Evolutionary conservation across 2,888 invertebrate species (phyloP).

Genomic region (Trachelus iudaicus): DNA sequence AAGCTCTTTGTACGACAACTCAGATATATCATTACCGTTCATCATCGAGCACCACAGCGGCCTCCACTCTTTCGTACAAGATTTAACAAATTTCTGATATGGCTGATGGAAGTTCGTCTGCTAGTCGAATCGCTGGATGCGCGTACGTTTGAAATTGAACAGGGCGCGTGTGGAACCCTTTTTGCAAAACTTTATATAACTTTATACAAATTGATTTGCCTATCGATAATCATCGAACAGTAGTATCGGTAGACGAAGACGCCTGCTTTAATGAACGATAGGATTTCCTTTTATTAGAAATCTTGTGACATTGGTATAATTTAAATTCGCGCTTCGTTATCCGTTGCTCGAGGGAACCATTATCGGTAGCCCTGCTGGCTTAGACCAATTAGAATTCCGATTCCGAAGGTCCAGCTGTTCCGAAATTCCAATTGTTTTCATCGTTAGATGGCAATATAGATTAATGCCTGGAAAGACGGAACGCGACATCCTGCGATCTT

Average conservation of each 20-base stretch:
- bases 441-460: background rate
- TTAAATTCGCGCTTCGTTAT: background rate
- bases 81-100: conserved; percentile 17
- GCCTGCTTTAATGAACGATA: background rate
- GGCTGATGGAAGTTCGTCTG: conserved; percentile 26
- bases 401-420: background rate
- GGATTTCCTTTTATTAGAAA: background rate
- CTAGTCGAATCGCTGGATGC: conserved; percentile 17
- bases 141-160: background rate
- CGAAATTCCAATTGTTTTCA: background rate
- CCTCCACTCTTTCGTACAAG: conserved; percentile 4
- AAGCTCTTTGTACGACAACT: conserved; percentile 57
- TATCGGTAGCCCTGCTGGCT: background rate
- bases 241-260: background rate
- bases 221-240: background rate
- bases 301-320: background rate
- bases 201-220: background rate
- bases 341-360: background rate
- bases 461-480: background rate
- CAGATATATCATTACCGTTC: conserved; percentile 45
- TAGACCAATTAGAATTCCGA: background rate
- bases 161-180: background rate
- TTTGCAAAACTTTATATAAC: background rate
- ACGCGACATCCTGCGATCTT: background rate
- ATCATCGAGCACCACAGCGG: conserved; percentile 12